Conservation (phyloP, 2,888 invertebrate species). For the Epsilonema sp. region DNA sequence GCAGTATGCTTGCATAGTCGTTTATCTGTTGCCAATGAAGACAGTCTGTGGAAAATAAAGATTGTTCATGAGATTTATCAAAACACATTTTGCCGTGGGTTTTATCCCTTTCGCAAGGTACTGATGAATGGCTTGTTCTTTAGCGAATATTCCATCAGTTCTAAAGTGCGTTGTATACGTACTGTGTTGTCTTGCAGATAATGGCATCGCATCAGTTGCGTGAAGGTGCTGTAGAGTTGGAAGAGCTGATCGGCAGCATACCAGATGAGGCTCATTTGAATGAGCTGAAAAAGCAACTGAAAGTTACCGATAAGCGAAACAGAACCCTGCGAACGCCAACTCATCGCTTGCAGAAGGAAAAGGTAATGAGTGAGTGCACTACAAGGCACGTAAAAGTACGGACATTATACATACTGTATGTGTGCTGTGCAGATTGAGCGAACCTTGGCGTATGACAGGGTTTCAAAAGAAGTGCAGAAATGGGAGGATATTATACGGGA, state of each 20-base stretch:
- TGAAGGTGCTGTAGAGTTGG: not conserved
- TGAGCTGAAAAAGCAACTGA: constrained; percentile 1
- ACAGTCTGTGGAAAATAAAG: too few relatives aligned
- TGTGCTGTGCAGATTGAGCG: constrained; percentile 8
- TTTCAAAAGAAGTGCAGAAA: constrained; percentile 8
- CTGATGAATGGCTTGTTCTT: too few relatives aligned
- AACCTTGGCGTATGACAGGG: constrained; percentile 1
- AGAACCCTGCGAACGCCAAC: constrained; percentile 1
- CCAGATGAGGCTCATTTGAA: not conserved
- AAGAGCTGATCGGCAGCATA: not conserved
- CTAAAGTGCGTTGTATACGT: too few relatives aligned
- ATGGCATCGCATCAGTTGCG: too few relatives aligned
- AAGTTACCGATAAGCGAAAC: not conserved
- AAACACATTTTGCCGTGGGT: too few relatives aligned
- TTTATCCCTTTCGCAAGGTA: too few relatives aligned
- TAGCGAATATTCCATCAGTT: too few relatives aligned
- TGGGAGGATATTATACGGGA: constrained; percentile 6
- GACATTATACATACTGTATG: too few relatives aligned
- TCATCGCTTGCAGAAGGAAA: not conserved
- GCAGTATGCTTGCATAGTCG: too few relatives aligned
- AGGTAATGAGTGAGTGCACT: constrained; percentile 1
- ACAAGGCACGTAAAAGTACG: not conserved
- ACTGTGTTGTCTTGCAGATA: too few relatives aligned
- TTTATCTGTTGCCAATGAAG: too few relatives aligned
- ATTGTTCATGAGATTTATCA: too few relatives aligned